Conservation (phyloP, 2,797 vertebrate species). For the Crenichthys baileyi region DNA sequence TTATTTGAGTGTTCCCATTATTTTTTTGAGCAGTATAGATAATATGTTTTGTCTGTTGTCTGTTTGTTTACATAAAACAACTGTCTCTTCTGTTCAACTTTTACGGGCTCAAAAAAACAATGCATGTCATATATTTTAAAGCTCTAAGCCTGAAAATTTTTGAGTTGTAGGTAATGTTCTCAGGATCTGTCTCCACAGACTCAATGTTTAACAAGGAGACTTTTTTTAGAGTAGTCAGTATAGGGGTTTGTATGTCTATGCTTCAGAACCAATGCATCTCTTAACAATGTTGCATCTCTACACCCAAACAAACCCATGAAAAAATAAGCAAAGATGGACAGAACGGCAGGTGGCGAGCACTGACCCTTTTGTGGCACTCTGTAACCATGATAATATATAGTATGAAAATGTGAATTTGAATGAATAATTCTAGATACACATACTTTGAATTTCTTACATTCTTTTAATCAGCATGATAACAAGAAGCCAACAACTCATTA, state of each 20-base stretch:
- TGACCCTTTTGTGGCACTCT: slow-evolving; percentile 43
- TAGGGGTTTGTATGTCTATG: neutral
- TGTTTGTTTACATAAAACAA: neutral
- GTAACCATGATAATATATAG: neutral
- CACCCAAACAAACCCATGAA: slow-evolving; percentile 35
- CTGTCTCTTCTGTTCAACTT: neutral
- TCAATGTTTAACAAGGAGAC: neutral
- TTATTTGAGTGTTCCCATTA: no score
- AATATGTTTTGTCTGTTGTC: neutral
- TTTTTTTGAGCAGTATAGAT: no score
- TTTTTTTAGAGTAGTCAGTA: slow-evolving; percentile 15
- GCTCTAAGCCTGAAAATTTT: slow-evolving; percentile 23
- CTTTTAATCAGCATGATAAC: neutral
- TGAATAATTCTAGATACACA: neutral
- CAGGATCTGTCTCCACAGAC: neutral
- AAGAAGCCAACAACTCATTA: slow-evolving; percentile 2
- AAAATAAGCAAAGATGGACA: slow-evolving; percentile 27
- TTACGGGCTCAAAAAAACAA: neutral
- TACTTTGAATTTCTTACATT: neutral
- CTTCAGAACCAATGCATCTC: slow-evolving; percentile 3
- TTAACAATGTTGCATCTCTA: slow-evolving; percentile 15
- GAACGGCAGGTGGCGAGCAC: slow-evolving; percentile 12
- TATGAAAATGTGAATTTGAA: neutral
- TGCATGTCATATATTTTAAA: neutral
- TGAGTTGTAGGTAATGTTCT: slow-evolving; percentile 11